Conservation (phyloP, 1,140 invertebrate species). For the Drosophila leontia region DNA sequence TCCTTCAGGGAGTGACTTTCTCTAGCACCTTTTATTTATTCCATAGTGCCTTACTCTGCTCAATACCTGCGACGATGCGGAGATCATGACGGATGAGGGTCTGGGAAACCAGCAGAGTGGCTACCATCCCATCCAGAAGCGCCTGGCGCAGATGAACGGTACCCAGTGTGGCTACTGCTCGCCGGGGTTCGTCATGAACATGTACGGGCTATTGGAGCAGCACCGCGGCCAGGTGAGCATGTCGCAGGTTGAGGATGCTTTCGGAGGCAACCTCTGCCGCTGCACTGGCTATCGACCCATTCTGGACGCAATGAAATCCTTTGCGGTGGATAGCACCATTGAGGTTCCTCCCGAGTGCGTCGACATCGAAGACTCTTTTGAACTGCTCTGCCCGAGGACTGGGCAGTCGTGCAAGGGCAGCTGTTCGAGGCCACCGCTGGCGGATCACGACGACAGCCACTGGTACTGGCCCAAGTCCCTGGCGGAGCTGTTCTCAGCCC, state of each 20-base stretch:
- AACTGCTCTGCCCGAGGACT: slow-evolving; percentile 55
- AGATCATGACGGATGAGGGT: slow-evolving; percentile 92
- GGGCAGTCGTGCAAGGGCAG: slow-evolving; percentile 57
- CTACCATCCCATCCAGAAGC: slow-evolving; percentile 90
- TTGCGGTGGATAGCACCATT: slow-evolving; percentile 88
- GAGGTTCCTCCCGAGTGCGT: slow-evolving; percentile 85
- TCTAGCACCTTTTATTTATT: slow-evolving; percentile 84
- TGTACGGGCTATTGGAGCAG: slow-evolving; percentile 88
- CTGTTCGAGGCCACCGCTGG: slow-evolving; percentile 83
- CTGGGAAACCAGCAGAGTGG: slow-evolving; percentile 90
- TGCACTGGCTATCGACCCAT: slow-evolving; percentile 96
- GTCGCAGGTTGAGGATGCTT: slow-evolving; percentile 90
- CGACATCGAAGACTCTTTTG: slow-evolving; percentile 75
- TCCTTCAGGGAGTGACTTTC: neutral
- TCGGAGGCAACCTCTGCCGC: slow-evolving; percentile 93
- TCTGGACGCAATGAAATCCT: slow-evolving; percentile 93
- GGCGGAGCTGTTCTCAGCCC: slow-evolving; percentile 87
- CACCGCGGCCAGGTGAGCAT: slow-evolving; percentile 87
- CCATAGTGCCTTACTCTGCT: slow-evolving; percentile 89
- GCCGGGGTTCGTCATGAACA: slow-evolving; percentile 94
- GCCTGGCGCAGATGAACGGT: slow-evolving; percentile 90
- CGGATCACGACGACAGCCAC: slow-evolving; percentile 27
- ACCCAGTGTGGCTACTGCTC: slow-evolving; percentile 94
- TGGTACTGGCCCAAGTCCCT: slow-evolving; percentile 85
- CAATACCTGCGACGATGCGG: slow-evolving; percentile 89